Evolutionary conservation across 2,113 vertebrate species (phyloP).

Genomic region (Nibea albiflora): DNA sequence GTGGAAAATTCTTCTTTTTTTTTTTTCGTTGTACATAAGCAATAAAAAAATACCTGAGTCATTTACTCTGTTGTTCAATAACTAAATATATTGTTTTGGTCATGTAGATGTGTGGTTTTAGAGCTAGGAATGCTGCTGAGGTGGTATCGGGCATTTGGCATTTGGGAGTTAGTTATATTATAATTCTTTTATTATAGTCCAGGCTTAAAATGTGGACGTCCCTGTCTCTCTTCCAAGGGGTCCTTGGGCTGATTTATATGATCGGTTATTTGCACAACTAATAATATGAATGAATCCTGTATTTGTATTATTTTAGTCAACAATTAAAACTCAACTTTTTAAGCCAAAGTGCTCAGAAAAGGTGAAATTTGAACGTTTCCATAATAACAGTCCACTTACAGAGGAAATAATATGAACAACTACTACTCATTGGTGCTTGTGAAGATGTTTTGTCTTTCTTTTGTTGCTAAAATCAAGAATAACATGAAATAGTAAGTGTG

Average conservation of each 20-base stretch:
- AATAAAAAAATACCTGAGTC: constrained; percentile 34
- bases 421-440: no score
- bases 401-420: neutral
- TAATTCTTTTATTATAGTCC: no score
- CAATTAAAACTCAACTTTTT: neutral
- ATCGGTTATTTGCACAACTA: neutral
- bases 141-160: neutral
- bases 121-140: neutral
- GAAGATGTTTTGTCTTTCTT: neutral
- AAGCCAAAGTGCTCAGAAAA: neutral
- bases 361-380: neutral
- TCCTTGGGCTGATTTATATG: no score
- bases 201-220: no score
- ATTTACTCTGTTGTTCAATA: constrained; percentile 14
- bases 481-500: neutral
- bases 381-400: no score
- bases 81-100: neutral
- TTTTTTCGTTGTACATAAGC: constrained; percentile 47
- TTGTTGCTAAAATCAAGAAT: neutral
- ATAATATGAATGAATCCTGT: neutral
- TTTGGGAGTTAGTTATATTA: neutral
- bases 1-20: constrained; percentile 8
- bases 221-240: no score
- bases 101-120: neutral
- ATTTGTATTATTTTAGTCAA: neutral